Base-by-base conservation (phyloP, 2,113 vertebrate species). In the Podarcis raffonei region DNA sequence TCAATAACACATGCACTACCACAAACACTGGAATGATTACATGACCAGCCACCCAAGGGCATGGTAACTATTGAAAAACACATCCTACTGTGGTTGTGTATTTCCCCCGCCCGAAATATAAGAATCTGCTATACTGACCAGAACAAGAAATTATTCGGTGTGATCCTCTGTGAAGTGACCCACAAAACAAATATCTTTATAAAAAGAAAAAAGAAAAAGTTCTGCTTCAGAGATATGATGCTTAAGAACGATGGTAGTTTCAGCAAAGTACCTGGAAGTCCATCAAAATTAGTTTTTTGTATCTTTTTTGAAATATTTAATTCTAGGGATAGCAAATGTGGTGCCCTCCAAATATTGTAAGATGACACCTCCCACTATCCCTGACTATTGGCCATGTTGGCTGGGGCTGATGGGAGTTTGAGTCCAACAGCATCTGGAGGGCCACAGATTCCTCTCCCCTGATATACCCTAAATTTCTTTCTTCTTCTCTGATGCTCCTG, bases 171-270 rank as follows among this genome's bases (percentile, higher is more conserved):
- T 86, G 78, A 71, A 87, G 87, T 86, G 16, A 59, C 12, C 87
- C 83, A 89, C 32, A 23, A 92, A 90, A 84, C 42, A 4, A 83
- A 90, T 83, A 30, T 1, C 53, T 18, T 4, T 5, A 18, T 5
- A 62, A 62, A 87, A 85, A 71, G 13, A 62, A 62, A 62, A 62
- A 20, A 62, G 59, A 62, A 62, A 62, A 32, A 89, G 76, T 89
- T 88, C 66, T 83, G 0, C 83, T 92, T 76, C 84, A 81, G 88
- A 20, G 37, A 3, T 42, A 62, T n/a, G 59, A 53, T 86, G 20
- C 62, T 93, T 71, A 90, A 30, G 59, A 75, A 22, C 90, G 87
- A 90, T 84, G 84, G 90, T 91, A 81, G 87, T 87, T 90, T 90
- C 85, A 92, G 42, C 59, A 25, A 83, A 53, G 37, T 25, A 18